A percentile compares a stretch with the other conserved stretches of the same genome.
These are phyloP conservation scores for Linyphia triangularis DNA, from an alignment of 2,888 invertebrate species.

Conservation along the genomic window DNA sequence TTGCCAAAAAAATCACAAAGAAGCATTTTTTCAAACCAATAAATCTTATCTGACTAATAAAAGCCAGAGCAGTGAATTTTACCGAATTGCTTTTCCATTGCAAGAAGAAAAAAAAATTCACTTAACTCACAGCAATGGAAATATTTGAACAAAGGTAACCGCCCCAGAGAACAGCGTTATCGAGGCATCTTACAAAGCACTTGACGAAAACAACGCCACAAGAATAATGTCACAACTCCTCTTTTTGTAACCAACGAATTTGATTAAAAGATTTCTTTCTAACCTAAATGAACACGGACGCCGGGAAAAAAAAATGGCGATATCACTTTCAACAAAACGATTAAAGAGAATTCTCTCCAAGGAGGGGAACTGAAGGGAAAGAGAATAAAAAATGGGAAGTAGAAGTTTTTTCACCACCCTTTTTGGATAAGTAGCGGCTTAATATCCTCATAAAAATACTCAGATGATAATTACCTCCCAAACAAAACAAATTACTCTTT, in stretches of 20 bases:
- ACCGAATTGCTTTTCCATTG: background rate
- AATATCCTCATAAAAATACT: constrained; percentile 68
- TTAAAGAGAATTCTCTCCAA: constrained; percentile 38
- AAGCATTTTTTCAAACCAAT: too few species aligned
- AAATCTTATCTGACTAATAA: too few species aligned
- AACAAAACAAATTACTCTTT: constrained; percentile 71
- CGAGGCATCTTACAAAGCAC: constrained; percentile 7
- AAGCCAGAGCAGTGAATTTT: background rate
- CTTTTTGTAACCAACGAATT: constrained; percentile 15
- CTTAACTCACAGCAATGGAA: background rate
- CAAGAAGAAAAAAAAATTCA: background rate
- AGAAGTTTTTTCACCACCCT: constrained; percentile 13
- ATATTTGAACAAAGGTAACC: constrained; percentile 12
- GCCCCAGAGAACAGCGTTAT: constrained; percentile 21
- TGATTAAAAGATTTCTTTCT: constrained; percentile 46
- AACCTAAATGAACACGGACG: constrained; percentile 45
- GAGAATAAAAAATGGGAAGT: background rate
- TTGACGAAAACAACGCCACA: background rate
- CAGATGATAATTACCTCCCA: constrained; percentile 61
- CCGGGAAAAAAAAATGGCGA: constrained; percentile 43
- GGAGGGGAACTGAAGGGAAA: background rate
- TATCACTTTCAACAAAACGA: constrained; percentile 64
- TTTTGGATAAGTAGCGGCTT: constrained; percentile 48
- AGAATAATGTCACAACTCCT: constrained; percentile 6
- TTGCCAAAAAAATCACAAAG: too few species aligned